Evolutionary conservation across 1,140 invertebrate genomes (phyloP), one percentile per base, ranked within the genome.

Genomic region (Rhizoglyphus robini): DNA sequence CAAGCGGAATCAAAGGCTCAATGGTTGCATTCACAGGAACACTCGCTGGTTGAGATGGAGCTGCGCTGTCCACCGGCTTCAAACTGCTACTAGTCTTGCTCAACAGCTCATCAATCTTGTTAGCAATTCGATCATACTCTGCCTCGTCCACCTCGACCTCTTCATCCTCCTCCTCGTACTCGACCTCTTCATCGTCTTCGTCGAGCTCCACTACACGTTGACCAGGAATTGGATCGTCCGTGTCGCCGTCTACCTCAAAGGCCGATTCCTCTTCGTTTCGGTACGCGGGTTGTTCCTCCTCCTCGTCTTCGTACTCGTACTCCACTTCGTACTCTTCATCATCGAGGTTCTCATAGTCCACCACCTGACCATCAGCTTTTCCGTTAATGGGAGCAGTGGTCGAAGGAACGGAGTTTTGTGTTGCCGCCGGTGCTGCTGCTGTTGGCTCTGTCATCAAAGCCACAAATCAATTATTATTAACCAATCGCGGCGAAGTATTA

Each of bases 51-150:
- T 15, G 41, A 46, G 41, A 15, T 15, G 41, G 41, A 15, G 41
- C 23, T 15, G 41, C 23, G 41, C 23, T 15, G 15, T 15, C 41
- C 23, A 15, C 15, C 41, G 23, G 41, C 15, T 15, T n/a, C n/a
- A n/a, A n/a, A n/a, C n/a, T n/a, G n/a, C n/a, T 23, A 3, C 30
- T 60, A n/a, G 58, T 60, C 29, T 60, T 60, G 27, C 29, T 60
- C 2, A 60, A 2, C 3, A 60, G 27, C 29, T 60, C 58, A 46
- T 60, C 58, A 27, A 60, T 60, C 27, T 27, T 34, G 36, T 60
- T 60, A 2, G 58, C 58, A 34, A 60, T 29, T 23, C 29, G 3
- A 60, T 60, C 58, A 60, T 38, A 60, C 29, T 60, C 58, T 1
- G 8, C 31, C 8, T 32, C 8, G 23, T 8, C 51, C 23, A 27